These are phyloP conservation scores for Phasia obesa DNA, from an alignment of 2,888 invertebrate genomes.

Conservation along the genomic window DNA sequence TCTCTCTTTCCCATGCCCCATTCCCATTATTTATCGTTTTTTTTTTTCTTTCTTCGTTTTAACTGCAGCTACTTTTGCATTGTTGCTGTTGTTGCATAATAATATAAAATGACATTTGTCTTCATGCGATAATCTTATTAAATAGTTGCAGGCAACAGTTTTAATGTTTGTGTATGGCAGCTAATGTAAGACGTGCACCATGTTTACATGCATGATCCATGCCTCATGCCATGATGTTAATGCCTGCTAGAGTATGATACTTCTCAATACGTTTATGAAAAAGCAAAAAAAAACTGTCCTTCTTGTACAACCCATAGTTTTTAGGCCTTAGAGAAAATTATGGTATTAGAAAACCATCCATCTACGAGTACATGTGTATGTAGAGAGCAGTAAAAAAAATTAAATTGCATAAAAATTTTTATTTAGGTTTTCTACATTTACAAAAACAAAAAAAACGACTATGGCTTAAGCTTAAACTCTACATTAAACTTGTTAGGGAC, in stretches of 20 bases:
- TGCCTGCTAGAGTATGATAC: constrained; percentile 20
- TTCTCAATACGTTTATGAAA: constrained; percentile 44
- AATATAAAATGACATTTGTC: constrained; percentile 80
- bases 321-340: constrained; percentile 58
- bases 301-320: not conserved
- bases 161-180: not conserved
- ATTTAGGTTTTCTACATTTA: not conserved
- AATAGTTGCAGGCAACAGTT: constrained; percentile 73
- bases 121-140: constrained; percentile 81
- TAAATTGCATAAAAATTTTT: constrained; percentile 26
- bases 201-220: constrained; percentile 33
- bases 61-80: constrained; percentile 41
- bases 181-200: constrained; percentile 17
- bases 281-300: constrained; percentile 17
- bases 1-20: not conserved
- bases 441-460: not conserved
- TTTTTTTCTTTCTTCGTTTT: not conserved
- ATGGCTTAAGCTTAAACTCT: constrained; percentile 9
- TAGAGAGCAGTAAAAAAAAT: constrained; percentile 17
- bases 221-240: constrained; percentile 40
- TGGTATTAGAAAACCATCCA: constrained; percentile 41
- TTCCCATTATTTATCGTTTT: not conserved
- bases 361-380: not conserved
- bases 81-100: constrained; percentile 70
- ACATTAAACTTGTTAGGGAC: constrained; percentile 17